phyloP scores from a whole-genome alignment of 2,797 vertebrate genomes.

The Ambastaia sidthimunki region DNA sequence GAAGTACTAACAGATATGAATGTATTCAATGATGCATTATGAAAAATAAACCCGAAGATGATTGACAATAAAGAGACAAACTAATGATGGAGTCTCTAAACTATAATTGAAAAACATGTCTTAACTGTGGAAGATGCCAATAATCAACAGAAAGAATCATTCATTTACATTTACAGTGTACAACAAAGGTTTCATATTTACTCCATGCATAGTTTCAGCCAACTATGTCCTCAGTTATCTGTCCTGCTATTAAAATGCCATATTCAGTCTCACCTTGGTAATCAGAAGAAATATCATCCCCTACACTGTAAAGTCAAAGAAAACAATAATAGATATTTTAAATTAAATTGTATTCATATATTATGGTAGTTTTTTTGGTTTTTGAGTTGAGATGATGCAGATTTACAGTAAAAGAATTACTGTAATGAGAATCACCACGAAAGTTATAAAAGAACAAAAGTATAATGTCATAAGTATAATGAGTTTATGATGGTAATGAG shows the following conservation, averaged over 20 bases:
- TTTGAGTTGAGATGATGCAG: background rate
- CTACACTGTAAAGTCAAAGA: background rate
- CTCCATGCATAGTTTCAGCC: background rate
- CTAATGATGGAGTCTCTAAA: constrained; percentile 49
- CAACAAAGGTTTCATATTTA: background rate
- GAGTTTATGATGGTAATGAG: no score
- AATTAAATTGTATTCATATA: background rate
- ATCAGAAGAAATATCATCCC: background rate
- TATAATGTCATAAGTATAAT: no score
- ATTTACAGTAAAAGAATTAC: background rate
- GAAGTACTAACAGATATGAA: constrained; percentile 62
- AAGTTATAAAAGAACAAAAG: background rate
- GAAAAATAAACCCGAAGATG: constrained; percentile 57
- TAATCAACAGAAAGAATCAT: background rate
- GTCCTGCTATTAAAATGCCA: background rate
- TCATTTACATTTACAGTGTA: background rate
- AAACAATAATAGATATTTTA: background rate
- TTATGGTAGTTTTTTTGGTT: background rate
- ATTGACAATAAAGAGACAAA: constrained; percentile 58
- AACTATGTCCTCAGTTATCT: background rate
- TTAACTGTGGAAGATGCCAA: background rate
- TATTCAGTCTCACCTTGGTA: background rate
- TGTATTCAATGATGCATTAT: constrained; percentile 60
- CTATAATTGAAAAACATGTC: constrained; percentile 32
- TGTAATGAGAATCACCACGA: background rate